Evolutionary conservation across 1,140 invertebrate species (phyloP).

Genomic region (Paraescarpia echinospica): DNA sequence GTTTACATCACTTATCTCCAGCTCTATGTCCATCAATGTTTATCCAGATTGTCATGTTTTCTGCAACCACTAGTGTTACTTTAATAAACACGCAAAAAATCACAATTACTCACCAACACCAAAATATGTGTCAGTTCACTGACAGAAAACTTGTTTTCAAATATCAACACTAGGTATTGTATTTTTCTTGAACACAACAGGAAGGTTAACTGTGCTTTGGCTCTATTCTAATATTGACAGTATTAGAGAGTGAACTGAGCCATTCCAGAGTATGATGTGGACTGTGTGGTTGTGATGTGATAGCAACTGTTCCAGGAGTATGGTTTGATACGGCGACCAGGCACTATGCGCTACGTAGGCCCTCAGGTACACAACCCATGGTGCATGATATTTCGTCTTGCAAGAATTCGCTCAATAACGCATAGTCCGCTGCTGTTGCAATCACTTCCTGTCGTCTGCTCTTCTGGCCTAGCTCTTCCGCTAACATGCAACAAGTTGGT

Average conservation of each 20-base stretch:
- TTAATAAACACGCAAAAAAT: too few species aligned
- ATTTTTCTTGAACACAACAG: too few species aligned
- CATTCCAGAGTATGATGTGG: background rate
- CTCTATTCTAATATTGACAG: background rate
- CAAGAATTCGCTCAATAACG: background rate
- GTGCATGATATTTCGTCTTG: background rate
- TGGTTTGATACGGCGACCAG: background rate
- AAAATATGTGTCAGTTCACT: too few species aligned
- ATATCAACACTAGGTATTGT: too few species aligned
- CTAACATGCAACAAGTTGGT: background rate
- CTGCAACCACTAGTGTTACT: too few species aligned
- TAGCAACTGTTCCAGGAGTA: background rate
- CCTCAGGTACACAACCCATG: background rate
- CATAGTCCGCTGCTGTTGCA: background rate
- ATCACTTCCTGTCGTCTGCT: background rate
- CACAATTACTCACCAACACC: too few species aligned
- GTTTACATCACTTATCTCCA: too few species aligned
- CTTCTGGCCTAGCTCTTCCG: background rate
- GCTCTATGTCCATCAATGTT: too few species aligned
- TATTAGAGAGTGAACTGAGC: background rate
- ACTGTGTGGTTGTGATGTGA: background rate
- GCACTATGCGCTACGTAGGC: background rate
- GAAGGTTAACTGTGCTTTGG: too few species aligned
- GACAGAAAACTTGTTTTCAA: too few species aligned
- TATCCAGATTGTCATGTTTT: too few species aligned